These are phyloP conservation scores for Chaunax sp. DNA, from an alignment of 2,797 vertebrate genomes.

Conservation along the genomic window DNA sequence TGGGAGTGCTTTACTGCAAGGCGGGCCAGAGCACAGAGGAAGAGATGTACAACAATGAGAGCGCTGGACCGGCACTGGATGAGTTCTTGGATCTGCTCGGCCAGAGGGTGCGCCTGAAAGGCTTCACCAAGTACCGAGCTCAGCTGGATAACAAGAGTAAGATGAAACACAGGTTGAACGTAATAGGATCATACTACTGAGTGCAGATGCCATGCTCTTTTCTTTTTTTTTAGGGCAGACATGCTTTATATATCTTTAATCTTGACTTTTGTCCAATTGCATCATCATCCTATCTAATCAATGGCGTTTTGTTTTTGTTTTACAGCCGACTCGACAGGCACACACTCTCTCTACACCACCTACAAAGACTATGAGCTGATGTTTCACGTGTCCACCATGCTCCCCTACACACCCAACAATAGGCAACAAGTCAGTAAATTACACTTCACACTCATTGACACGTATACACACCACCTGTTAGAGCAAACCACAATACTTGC, in stretches of 20 bases:
- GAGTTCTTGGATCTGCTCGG: constrained; percentile 97
- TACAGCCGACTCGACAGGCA: constrained; percentile 96
- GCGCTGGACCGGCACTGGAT: constrained; percentile 91
- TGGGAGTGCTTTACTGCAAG: constrained; percentile 97
- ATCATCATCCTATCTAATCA: constrained; percentile 10
- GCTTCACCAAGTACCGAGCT: constrained; percentile 96
- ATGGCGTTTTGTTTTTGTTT: constrained; percentile 59
- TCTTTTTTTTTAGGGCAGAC: background rate
- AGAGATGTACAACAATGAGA: constrained; percentile 99
- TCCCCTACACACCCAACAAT: constrained; percentile 96
- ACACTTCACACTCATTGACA: background rate
- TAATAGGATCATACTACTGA: constrained; percentile 35
- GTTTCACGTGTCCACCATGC: constrained; percentile 98
- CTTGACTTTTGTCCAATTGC: constrained; percentile 32
- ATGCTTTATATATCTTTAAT: constrained; percentile 2
- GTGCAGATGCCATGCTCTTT: constrained; percentile 12
- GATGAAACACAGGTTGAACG: constrained; percentile 53
- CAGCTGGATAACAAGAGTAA: constrained; percentile 99
- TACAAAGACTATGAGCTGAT: constrained; percentile 99
- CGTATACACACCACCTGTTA: too few relatives aligned
- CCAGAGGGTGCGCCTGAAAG: constrained; percentile 94
- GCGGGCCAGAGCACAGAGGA: constrained; percentile 97
- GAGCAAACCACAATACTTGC: constrained; percentile 28
- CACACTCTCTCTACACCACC: constrained; percentile 97
- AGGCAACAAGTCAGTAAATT: constrained; percentile 91